Evolutionary conservation across 2,113 vertebrate species (phyloP).

Genomic region (Myanophis thanlyinensis): DNA sequence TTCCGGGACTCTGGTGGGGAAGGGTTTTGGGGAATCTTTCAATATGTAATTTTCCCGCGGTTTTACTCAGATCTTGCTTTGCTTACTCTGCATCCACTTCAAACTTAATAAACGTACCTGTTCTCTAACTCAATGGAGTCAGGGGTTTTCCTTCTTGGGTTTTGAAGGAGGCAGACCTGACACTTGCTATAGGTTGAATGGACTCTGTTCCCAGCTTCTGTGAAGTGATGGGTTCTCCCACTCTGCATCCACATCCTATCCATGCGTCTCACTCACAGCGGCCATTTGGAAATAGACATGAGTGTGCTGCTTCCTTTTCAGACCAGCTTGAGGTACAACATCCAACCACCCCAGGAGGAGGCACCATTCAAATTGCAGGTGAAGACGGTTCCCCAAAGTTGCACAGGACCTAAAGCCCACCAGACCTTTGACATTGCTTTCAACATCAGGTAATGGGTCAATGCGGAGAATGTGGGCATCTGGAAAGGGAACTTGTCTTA

Average conservation of each 20-base stretch:
- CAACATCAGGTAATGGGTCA: conserved; percentile 61
- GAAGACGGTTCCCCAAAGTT: conserved; percentile 30
- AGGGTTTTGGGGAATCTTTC: too few relatives aligned
- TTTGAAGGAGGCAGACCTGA: too few relatives aligned
- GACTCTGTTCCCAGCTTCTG: neutral
- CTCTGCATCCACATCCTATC: neutral
- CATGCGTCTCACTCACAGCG: neutral
- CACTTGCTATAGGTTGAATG: neutral
- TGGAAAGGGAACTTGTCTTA: neutral
- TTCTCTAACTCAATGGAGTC: too few relatives aligned
- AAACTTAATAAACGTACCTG: too few relatives aligned
- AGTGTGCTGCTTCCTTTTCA: conserved; percentile 34
- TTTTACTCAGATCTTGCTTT: too few relatives aligned
- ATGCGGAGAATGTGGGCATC: neutral
- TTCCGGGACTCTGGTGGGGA: too few relatives aligned
- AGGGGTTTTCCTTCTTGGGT: too few relatives aligned
- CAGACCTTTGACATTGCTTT: conserved; percentile 63
- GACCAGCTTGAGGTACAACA: conserved; percentile 72
- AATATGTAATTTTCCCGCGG: too few relatives aligned
- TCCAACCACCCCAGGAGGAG: conserved; percentile 48
- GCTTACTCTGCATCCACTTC: too few relatives aligned
- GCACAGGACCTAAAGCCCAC: conserved; percentile 28
- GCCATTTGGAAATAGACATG: fast-evolving
- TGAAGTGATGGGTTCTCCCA: neutral
- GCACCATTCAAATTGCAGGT: conserved; percentile 49